phyloP scores from a whole-genome alignment of 2,888 invertebrate species.

The Drosophila leonis region DNA sequence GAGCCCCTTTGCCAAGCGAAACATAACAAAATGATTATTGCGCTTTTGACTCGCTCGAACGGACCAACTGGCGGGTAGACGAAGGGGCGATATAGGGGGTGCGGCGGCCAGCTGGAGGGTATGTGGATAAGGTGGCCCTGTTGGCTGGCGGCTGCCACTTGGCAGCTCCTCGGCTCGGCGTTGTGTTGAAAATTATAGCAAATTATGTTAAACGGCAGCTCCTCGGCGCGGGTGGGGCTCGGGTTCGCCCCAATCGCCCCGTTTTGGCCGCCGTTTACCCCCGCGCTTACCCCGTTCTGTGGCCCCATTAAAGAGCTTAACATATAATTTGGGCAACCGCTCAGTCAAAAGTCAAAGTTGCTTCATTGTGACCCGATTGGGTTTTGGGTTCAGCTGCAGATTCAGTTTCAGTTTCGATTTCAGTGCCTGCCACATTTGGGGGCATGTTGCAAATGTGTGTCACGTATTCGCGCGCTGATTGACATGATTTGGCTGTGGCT shows the following conservation, averaged over 20 bases:
- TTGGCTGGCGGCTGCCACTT: constrained; percentile 50
- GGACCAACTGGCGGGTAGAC: neutral
- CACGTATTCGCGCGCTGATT: constrained; percentile 71
- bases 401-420: constrained; percentile 8
- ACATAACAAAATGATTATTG: constrained; percentile 79
- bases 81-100: neutral
- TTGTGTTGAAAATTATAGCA: constrained; percentile 84
- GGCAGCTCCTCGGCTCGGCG: constrained; percentile 58
- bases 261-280: constrained; percentile 26
- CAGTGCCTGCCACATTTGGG: constrained; percentile 15
- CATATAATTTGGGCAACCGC: constrained; percentile 62
- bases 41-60: constrained; percentile 48
- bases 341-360: constrained; percentile 67
- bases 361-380: constrained; percentile 46
- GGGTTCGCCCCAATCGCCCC: constrained; percentile 54
- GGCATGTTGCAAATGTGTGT: constrained; percentile 67
- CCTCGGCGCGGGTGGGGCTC: constrained; percentile 58
- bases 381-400: constrained; percentile 5
- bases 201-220: constrained; percentile 85
- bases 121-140: constrained; percentile 14
- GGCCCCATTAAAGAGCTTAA: constrained; percentile 67
- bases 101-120: neutral
- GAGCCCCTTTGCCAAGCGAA: constrained; percentile 15
- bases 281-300: constrained; percentile 28
- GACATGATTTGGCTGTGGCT: constrained; percentile 69